These are phyloP conservation scores for Drosophila setosimentum DNA, from an alignment of 2,888 invertebrate species.

Conservation along the genomic window DNA sequence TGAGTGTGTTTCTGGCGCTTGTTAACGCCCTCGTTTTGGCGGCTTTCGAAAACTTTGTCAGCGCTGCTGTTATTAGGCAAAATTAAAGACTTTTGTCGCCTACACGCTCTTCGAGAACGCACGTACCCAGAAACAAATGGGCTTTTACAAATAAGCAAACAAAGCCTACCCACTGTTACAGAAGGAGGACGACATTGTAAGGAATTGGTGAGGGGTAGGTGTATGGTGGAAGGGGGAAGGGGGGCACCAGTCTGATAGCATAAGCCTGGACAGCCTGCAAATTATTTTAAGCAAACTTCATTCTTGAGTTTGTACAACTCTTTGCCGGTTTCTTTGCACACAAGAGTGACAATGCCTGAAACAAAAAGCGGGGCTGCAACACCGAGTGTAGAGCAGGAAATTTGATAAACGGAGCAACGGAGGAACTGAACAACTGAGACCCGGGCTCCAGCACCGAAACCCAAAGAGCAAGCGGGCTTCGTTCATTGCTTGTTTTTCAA, in stretches of 20 bases:
- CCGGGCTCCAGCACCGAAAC: slow-evolving; percentile 11
- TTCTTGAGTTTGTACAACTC: slow-evolving; percentile 78
- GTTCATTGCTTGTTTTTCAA: slow-evolving; percentile 78
- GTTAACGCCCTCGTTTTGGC: slow-evolving; percentile 78
- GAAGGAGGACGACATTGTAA: not conserved
- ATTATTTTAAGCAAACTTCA: slow-evolving; percentile 79
- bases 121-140: slow-evolving; percentile 75
- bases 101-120: slow-evolving; percentile 38
- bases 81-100: slow-evolving; percentile 79
- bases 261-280: slow-evolving; percentile 76
- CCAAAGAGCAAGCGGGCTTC: slow-evolving; percentile 24
- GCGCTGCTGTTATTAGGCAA: slow-evolving; percentile 72
- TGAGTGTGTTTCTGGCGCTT: slow-evolving; percentile 70
- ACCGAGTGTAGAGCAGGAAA: not conserved
- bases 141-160: slow-evolving; percentile 78
- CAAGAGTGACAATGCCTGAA: slow-evolving; percentile 17
- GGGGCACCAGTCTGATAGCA: slow-evolving; percentile 22
- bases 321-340: slow-evolving; percentile 45
- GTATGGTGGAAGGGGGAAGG: not conserved
- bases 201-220: not conserved
- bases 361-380: not conserved
- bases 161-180: slow-evolving; percentile 45
- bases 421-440: slow-evolving; percentile 1
- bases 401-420: not conserved
- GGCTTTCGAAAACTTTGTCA: slow-evolving; percentile 72